Evolutionary conservation across 2,797 vertebrate genomes (phyloP).

Genomic region (Enteromius afrohamiltoni): DNA sequence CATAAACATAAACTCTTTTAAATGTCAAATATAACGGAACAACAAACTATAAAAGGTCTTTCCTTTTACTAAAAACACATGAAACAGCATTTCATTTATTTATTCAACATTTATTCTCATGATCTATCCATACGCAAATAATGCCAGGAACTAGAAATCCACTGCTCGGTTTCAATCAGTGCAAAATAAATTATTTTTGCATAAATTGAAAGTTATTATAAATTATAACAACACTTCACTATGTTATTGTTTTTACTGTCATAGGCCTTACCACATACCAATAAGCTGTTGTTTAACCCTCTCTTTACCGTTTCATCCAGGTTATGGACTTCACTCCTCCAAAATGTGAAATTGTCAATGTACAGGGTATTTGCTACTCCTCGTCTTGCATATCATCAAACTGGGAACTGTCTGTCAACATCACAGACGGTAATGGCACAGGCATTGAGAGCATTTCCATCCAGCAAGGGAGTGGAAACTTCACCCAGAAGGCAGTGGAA

Average conservation of each 20-base stretch:
- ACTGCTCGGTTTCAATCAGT: too few relatives aligned
- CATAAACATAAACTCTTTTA: too few relatives aligned
- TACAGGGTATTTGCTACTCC: constrained; percentile 61
- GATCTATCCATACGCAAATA: too few relatives aligned
- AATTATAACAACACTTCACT: neutral
- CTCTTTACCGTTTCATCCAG: constrained; percentile 57
- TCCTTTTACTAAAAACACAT: too few relatives aligned
- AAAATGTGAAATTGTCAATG: constrained; percentile 59
- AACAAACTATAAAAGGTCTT: too few relatives aligned
- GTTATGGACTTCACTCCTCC: constrained; percentile 74
- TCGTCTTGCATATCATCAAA: constrained; percentile 61
- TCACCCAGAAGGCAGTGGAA: constrained; percentile 34
- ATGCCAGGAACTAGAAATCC: too few relatives aligned
- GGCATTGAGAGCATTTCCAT: constrained; percentile 66
- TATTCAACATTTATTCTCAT: too few relatives aligned
- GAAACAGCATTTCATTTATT: too few relatives aligned
- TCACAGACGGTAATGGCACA: constrained; percentile 73
- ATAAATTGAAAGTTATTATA: too few relatives aligned
- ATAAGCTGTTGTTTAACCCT: neutral
- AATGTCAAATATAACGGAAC: too few relatives aligned
- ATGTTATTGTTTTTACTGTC: neutral
- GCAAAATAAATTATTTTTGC: too few relatives aligned
- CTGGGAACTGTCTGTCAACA: constrained; percentile 71
- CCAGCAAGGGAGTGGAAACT: constrained; percentile 65
- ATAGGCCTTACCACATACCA: neutral